Base-by-base conservation (phyloP, 2,888 invertebrate genomes). In the Pseudanteris insignis region DNA sequence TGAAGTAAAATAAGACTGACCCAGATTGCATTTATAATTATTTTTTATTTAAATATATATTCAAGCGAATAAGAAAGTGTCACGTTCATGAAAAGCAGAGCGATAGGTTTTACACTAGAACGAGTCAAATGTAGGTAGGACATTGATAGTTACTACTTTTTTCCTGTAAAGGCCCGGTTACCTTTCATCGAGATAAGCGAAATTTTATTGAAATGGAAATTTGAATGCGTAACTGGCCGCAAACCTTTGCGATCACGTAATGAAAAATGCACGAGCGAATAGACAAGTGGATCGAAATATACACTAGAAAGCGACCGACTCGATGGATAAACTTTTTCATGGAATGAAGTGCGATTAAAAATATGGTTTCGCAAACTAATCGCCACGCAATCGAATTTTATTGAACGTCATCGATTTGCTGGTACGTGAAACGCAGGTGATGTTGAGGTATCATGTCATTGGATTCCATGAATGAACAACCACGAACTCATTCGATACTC, bases 161-260 rank as follows among this genome's bases (percentile, higher is more conserved):
- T 60, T 53, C 48, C 18, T 6, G 12, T 47, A 36, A 41, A 41
- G 53, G 43, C 51, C 38, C 29, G 53, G 29, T 47, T 59, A 51
- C 53, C 60, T 54, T 60, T 60, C 60, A 60, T 53, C 37, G 60
- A 26, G 60, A 54, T 43, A 41, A 53, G 53, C 53, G 53, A 46
- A 59, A 59, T 59, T 60, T 60, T 41, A 60, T 54, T 60, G 60
- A 60, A 60, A 60, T 60, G 53, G 60, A 60, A 53, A 54, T 60
- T 53, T 48, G 32, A 54, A 60, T 54, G 47, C 53, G 53, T 54
- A 54, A 60, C 47, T 48, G 60, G 8, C 47, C 43, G 30, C 46
- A 59, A 46, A 50, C 44, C 38, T 51, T 38, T 18, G 30, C 59
- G 29, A 59, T 59, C 59, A 44, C 41, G 50, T 59, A 53, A 59